A percentile compares a stretch with the other conserved stretches of the same genome.
Evolutionary conservation across 1,140 invertebrate species (phyloP).

Genomic region (Pachypeltis micranthus): DNA sequence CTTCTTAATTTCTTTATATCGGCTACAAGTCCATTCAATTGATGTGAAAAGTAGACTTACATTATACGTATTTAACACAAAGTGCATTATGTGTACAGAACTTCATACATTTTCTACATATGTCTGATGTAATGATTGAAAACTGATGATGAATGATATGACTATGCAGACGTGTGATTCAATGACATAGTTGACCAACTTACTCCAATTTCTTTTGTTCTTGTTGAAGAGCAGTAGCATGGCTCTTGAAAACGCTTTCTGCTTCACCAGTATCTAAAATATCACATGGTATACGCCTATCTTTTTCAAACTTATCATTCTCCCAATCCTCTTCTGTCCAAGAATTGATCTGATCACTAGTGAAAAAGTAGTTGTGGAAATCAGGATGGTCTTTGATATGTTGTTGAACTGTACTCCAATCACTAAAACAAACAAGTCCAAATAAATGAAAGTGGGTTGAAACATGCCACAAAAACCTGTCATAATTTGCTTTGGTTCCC

Average conservation of each 20-base stretch:
- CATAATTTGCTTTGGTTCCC: too few species aligned
- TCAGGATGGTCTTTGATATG: constrained; percentile 76
- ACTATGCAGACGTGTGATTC: too few species aligned
- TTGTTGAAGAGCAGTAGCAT: constrained; percentile 78
- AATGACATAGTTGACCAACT: too few species aligned
- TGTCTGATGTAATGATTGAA: too few species aligned
- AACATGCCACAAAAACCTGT: constrained; percentile 5
- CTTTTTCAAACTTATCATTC: constrained; percentile 43
- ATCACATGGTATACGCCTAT: constrained; percentile 75
- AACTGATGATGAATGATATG: too few species aligned
- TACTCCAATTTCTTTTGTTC: constrained; percentile 83
- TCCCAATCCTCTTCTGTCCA: constrained; percentile 69
- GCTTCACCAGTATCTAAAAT: constrained; percentile 81
- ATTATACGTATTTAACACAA: too few species aligned
- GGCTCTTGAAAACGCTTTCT: constrained; percentile 81
- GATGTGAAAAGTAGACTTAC: too few species aligned
- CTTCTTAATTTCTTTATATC: too few species aligned
- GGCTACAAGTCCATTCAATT: too few species aligned
- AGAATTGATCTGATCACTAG: constrained; percentile 60
- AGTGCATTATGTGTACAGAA: too few species aligned
- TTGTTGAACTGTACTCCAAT: constrained; percentile 74
- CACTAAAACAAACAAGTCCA: constrained; percentile 41
- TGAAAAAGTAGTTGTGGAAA: constrained; percentile 82
- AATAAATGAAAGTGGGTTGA: not conserved
- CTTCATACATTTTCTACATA: too few species aligned